phyloP scores from a whole-genome alignment of 2,113 vertebrate species.

The Salvelinus alpinus region DNA sequence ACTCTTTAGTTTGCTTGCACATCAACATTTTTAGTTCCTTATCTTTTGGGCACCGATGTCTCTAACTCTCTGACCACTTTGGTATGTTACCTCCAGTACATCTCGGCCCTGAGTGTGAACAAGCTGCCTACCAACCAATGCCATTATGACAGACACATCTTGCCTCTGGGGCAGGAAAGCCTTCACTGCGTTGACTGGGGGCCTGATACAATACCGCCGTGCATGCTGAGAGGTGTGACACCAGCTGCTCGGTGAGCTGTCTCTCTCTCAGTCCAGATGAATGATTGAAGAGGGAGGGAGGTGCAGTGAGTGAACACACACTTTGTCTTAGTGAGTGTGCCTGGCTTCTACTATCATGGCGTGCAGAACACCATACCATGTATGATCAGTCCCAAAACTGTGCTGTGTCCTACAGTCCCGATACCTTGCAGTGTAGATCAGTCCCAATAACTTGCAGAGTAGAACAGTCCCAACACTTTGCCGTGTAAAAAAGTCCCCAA shows the following conservation, averaged over 20 bases:
- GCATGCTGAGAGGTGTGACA: conserved; percentile 12
- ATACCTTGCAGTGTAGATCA: too few relatives aligned
- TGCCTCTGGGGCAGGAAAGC: neutral
- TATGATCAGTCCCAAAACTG: neutral
- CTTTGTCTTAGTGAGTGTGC: neutral
- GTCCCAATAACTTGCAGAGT: too few relatives aligned
- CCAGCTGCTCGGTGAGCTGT: conserved; percentile 3
- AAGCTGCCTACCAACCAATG: neutral
- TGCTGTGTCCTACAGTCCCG: too few relatives aligned
- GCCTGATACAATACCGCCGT: conserved; percentile 11
- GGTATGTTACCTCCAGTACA: conserved; percentile 1
- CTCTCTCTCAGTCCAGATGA: neutral
- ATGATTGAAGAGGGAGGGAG: neutral
- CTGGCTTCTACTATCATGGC: neutral
- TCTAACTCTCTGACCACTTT: neutral
- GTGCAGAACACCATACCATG: neutral
- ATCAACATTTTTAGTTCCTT: neutral
- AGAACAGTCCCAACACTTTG: too few relatives aligned
- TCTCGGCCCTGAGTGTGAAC: neutral
- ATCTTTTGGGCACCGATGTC: neutral
- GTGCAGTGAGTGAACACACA: neutral
- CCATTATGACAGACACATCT: neutral
- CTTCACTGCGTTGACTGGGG: conserved; percentile 3
- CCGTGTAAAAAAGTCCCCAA: too few relatives aligned
- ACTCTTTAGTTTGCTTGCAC: neutral